Evolutionary conservation across 1,140 invertebrate species (phyloP).

Genomic region (Hyles vespertilio): DNA sequence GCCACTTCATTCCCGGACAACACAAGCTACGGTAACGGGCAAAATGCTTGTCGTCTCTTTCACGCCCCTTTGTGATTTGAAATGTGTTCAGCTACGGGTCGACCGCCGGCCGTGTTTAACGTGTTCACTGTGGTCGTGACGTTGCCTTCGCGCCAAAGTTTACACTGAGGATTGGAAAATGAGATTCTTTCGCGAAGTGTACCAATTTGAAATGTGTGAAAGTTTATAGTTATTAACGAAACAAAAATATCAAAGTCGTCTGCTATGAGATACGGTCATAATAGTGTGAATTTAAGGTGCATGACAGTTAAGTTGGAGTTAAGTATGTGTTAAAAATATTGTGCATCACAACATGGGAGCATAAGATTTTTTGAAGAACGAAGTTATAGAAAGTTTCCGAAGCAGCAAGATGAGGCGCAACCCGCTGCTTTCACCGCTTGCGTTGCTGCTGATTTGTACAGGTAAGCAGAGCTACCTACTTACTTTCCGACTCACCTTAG

Average conservation of each 20-base stretch:
- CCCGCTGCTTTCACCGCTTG: conserved; percentile 65
- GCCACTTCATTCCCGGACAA: conserved; percentile 30
- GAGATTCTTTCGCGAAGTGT: conserved; percentile 33
- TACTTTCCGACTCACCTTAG: conserved; percentile 58
- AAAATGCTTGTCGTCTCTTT: conserved; percentile 25
- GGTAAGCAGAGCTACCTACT: conserved; percentile 66
- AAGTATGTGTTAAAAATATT: conserved; percentile 34
- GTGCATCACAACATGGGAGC: conserved; percentile 43
- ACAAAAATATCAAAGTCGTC: conserved; percentile 15
- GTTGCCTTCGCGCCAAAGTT: conserved; percentile 52
- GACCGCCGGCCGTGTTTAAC: conserved; percentile 49
- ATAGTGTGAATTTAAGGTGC: conserved; percentile 25
- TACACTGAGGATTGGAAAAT: conserved; percentile 43
- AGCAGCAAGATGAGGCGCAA: conserved; percentile 54
- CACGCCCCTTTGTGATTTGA: conserved; percentile 23
- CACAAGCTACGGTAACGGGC: conserved; percentile 25
- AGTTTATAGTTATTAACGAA: conserved; percentile 17
- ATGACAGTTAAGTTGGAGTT: conserved; percentile 49
- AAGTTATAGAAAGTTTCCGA: conserved; percentile 60
- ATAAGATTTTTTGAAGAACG: conserved; percentile 39
- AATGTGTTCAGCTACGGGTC: conserved; percentile 43
- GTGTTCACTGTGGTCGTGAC: conserved; percentile 30
- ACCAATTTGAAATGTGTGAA: conserved; percentile 22
- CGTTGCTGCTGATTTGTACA: conserved; percentile 65
- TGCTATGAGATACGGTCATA: conserved; percentile 22